Evolutionary conservation across 2,113 vertebrate species (phyloP).

Genomic region (Galemys pyrenaicus): DNA sequence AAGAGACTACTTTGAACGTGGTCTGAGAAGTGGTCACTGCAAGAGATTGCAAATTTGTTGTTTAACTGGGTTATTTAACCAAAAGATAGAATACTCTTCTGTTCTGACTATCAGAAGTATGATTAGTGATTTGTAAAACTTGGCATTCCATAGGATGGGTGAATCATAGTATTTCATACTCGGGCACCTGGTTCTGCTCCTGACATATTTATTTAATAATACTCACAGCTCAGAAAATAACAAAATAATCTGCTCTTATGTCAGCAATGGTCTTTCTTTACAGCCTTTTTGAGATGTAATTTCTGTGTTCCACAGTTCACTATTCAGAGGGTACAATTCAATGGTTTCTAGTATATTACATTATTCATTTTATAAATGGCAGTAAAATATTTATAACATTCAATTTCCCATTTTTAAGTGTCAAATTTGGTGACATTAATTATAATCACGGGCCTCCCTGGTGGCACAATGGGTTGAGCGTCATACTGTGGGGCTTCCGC

Average conservation of each 20-base stretch:
- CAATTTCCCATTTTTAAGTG: neutral
- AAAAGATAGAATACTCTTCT: neutral
- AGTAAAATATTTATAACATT: neutral
- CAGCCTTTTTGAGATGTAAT: neutral
- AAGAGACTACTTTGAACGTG: neutral
- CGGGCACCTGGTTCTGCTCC: neutral
- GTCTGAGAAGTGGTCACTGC: neutral
- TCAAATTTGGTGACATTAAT: neutral
- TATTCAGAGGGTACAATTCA: neutral
- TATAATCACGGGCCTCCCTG: too few species aligned
- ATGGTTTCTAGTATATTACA: neutral
- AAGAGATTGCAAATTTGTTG: neutral
- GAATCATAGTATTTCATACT: conserved; percentile 25
- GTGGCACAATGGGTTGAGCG: too few species aligned
- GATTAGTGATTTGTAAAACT: neutral
- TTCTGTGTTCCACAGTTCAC: neutral
- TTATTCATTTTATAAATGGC: neutral
- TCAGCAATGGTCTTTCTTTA: neutral
- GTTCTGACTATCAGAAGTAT: neutral
- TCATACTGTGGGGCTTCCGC: too few species aligned
- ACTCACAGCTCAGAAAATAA: neutral
- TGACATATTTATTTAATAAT: neutral
- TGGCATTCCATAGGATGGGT: neutral
- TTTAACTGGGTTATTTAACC: neutral
- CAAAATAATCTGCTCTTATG: neutral